These are phyloP conservation scores for Oophaga sylvatica DNA, from an alignment of 2,797 vertebrate species.

Conservation along the genomic window DNA sequence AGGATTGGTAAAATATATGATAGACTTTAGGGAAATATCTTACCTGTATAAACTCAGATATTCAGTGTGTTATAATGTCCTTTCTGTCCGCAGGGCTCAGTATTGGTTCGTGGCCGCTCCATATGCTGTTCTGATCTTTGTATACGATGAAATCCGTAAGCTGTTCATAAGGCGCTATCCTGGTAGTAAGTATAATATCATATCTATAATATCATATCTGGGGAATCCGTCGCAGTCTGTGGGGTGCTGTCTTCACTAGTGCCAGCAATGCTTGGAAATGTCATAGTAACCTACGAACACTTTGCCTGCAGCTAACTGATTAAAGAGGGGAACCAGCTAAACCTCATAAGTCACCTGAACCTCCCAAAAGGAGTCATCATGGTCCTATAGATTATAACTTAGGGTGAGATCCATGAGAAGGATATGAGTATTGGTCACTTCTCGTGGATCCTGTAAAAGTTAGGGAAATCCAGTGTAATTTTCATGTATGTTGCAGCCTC, in stretches of 20 bases:
- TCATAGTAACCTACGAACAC: not conserved
- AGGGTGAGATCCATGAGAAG: not conserved
- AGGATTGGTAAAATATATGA: not conserved
- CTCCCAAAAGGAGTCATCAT: no score
- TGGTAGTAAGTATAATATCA: conserved; percentile 73
- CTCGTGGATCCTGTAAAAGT: not conserved
- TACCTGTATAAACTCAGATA: not conserved
- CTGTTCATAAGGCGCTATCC: conserved; percentile 77
- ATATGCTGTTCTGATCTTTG: conserved; percentile 76
- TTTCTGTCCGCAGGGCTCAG: conserved; percentile 68
- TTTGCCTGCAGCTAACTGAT: not conserved
- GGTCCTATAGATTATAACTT: no score
- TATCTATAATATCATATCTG: not conserved
- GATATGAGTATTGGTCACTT: not conserved
- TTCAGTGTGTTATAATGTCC: not conserved
- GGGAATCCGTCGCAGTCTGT: not conserved
- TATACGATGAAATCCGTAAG: conserved; percentile 78
- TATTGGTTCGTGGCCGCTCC: conserved; percentile 79
- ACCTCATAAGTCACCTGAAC: no score
- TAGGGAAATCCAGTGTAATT: not conserved
- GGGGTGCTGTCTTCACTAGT: not conserved
- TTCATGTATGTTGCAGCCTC: no score
- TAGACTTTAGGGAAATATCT: not conserved
- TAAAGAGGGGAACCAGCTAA: no score
- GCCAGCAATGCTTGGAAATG: conserved; percentile 8